Evolutionary conservation across 2,888 invertebrate species (phyloP).

Genomic region (Theretra japonica): DNA sequence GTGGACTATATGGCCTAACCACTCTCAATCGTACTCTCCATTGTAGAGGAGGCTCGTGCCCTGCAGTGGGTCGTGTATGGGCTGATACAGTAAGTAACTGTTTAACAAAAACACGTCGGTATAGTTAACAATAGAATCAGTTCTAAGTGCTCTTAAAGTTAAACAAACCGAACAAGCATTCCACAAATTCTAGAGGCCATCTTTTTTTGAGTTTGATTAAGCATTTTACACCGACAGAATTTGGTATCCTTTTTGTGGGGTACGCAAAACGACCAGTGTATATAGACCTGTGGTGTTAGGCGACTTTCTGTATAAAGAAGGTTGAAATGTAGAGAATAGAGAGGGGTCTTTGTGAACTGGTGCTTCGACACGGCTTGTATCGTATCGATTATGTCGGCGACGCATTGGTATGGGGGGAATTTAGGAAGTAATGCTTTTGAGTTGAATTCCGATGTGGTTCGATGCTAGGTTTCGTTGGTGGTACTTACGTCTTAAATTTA

Average conservation of each 20-base stretch:
- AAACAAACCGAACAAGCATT: constrained; percentile 24
- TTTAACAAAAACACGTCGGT: not conserved
- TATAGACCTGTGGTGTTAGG: not conserved
- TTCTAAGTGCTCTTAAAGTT: constrained; percentile 8
- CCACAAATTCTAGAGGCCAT: constrained; percentile 23
- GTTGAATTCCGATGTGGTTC: constrained; percentile 18
- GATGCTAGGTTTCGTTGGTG: not conserved
- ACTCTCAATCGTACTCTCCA: too few relatives aligned
- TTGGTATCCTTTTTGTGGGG: constrained; percentile 40
- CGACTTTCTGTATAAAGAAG: not conserved
- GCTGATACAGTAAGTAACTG: too few relatives aligned
- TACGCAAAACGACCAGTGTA: constrained; percentile 18
- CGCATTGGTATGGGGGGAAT: constrained; percentile 51
- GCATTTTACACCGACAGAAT: constrained; percentile 38
- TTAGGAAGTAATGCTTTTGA: constrained; percentile 54
- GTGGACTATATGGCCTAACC: too few relatives aligned
- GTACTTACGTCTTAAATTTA: not conserved
- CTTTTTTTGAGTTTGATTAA: constrained; percentile 33
- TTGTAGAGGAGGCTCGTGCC: too few relatives aligned
- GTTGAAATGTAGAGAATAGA: constrained; percentile 45
- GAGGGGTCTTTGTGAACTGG: constrained; percentile 37
- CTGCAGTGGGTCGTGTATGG: too few relatives aligned
- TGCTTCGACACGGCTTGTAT: constrained; percentile 50
- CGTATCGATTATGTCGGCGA: constrained; percentile 45
- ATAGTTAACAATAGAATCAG: not conserved